Conservation (phyloP, 2,888 invertebrate species). For the Strigamia transsilvanica region DNA sequence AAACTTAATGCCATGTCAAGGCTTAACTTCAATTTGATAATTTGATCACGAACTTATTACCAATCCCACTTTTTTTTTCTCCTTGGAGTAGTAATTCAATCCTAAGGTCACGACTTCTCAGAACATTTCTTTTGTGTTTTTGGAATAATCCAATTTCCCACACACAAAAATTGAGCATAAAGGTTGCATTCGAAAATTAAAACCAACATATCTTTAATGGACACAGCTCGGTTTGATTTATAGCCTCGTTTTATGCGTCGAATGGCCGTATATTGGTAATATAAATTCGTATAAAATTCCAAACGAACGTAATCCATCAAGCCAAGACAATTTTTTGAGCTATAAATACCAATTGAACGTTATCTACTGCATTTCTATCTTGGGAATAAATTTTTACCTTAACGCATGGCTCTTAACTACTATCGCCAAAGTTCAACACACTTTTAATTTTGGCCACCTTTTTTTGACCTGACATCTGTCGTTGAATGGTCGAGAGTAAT, state of each 20-base stretch:
- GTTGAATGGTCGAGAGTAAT: constrained; percentile 31
- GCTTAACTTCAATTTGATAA: constrained; percentile 15
- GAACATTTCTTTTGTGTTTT: constrained; percentile 22
- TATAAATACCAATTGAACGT: background rate
- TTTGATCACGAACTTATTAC: constrained; percentile 40
- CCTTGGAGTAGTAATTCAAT: background rate
- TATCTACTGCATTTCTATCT: background rate
- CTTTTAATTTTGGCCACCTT: constrained; percentile 30
- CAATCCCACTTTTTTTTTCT: constrained; percentile 27
- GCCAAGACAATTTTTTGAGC: too few relatives aligned
- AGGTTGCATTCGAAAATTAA: too few relatives aligned
- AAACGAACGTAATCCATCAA: too few relatives aligned
- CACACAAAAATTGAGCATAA: background rate
- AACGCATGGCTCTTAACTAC: background rate
- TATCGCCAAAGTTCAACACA: background rate
- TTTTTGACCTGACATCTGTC: constrained; percentile 25
- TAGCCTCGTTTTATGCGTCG: too few relatives aligned
- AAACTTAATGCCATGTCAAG: constrained; percentile 28
- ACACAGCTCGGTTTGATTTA: too few relatives aligned
- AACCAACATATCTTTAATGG: too few relatives aligned
- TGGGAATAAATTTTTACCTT: background rate
- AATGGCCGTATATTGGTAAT: too few relatives aligned
- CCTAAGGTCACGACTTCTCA: constrained; percentile 12
- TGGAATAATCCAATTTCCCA: constrained; percentile 33
- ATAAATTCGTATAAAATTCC: too few relatives aligned